A percentile compares a stretch with the other conserved stretches of the same genome.
These are phyloP conservation scores for Andrena bucephala DNA, from an alignment of 2,888 invertebrate genomes.

Conservation along the genomic window DNA sequence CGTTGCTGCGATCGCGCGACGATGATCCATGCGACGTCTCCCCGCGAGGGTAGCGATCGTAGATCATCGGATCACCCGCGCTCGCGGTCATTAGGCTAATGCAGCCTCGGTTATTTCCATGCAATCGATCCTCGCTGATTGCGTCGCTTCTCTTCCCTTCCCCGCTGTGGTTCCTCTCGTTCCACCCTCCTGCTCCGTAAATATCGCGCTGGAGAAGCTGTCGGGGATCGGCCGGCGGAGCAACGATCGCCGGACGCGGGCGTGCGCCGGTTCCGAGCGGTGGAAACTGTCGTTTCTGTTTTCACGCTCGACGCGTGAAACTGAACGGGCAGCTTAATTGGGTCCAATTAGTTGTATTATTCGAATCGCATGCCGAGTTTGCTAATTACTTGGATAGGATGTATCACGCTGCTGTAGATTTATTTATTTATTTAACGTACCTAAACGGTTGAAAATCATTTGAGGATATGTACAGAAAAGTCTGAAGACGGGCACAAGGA, in stretches of 20 bases:
- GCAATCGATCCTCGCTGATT: slow-evolving; percentile 63
- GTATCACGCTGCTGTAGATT: no score
- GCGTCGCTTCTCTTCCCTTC: slow-evolving; percentile 34
- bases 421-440: no score
- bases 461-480: no score
- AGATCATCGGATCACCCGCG: slow-evolving; percentile 77
- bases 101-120: slow-evolving; percentile 67
- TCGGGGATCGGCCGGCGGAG: not conserved
- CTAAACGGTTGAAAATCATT: no score
- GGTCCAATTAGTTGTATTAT: not conserved
- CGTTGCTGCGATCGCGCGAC: slow-evolving; percentile 49
- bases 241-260: not conserved
- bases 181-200: slow-evolving; percentile 10
- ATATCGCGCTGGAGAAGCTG: slow-evolving; percentile 7
- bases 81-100: slow-evolving; percentile 77
- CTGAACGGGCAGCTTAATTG: not conserved
- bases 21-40: slow-evolving; percentile 57
- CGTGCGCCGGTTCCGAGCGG: no score
- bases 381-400: no score
- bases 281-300: slow-evolving; percentile 11
- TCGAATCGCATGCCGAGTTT: no score
- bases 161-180: not conserved
- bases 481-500: no score
- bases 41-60: slow-evolving; percentile 64
- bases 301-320: not conserved